Evolutionary conservation across 2,888 invertebrate genomes (phyloP).

Genomic region (Andrena praecox): DNA sequence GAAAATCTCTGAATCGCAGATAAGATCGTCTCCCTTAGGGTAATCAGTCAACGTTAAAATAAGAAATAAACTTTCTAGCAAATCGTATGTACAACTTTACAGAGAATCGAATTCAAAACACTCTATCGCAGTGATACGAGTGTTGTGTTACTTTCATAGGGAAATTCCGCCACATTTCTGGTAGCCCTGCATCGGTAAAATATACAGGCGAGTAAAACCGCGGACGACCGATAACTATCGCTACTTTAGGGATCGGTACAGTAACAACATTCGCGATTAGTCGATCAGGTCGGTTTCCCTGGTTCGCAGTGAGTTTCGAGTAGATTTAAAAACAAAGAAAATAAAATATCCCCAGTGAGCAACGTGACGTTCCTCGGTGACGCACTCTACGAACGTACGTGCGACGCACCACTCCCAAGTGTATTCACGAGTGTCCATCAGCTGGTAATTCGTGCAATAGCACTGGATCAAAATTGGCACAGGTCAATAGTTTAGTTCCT

Average conservation of each 20-base stretch:
- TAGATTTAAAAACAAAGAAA: neutral
- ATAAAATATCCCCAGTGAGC: neutral
- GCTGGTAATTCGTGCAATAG: conserved; percentile 26
- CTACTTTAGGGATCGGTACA: conserved; percentile 4
- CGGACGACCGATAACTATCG: conserved; percentile 1
- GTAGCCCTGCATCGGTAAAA: conserved; percentile 9
- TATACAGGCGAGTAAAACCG: conserved; percentile 14
- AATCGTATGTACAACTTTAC: neutral
- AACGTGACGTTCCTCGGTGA: neutral
- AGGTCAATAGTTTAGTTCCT: conserved; percentile 13
- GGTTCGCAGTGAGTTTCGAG: conserved; percentile 3
- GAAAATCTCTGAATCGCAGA: neutral
- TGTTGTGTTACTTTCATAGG: neutral
- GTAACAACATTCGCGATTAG: neutral
- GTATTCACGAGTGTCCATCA: neutral
- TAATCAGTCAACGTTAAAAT: conserved; percentile 12
- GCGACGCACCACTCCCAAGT: neutral
- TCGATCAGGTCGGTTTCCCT: conserved; percentile 24
- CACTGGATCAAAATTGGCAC: conserved; percentile 54
- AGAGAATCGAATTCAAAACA: neutral
- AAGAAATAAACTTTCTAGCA: neutral
- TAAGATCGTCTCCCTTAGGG: conserved; percentile 9
- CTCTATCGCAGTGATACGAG: neutral
- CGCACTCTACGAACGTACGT: neutral
- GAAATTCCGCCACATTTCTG: conserved; percentile 19